phyloP scores from a whole-genome alignment of 2,113 vertebrate species.

The Meriones unguiculatus region DNA sequence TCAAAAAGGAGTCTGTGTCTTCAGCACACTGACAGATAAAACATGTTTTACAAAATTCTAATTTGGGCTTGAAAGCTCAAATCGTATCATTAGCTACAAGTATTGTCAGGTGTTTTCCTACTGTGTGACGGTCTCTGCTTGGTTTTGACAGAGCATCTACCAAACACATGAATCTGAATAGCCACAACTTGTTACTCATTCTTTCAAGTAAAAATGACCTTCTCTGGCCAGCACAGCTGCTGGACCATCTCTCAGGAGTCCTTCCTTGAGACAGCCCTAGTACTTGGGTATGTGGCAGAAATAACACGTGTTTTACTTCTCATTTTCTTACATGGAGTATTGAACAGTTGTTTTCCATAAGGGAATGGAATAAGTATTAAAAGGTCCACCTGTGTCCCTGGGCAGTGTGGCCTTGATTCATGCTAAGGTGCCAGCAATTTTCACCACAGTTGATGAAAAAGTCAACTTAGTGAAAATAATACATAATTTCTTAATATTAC shows the following conservation, averaged over 20 bases:
- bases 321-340: neutral
- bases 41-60: constrained; percentile 48
- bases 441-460: neutral
- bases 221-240: neutral
- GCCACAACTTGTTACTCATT: neutral
- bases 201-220: neutral
- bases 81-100: constrained; percentile 26
- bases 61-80: constrained; percentile 51
- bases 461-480: neutral
- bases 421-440: neutral
- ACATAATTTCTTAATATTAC: neutral
- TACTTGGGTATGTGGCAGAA: too few species aligned
- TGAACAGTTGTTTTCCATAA: neutral
- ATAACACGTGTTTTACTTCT: neutral
- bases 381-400: neutral
- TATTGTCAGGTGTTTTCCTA: constrained; percentile 36
- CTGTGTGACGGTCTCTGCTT: neutral
- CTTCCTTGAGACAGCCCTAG: rapidly evolving
- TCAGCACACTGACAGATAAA: neutral
- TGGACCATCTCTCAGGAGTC: rapidly evolving
- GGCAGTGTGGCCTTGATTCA: too few species aligned
- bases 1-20: neutral
- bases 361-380: neutral
- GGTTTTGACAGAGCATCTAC: constrained; percentile 43
- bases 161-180: neutral